Base-by-base conservation (phyloP, 2,797 vertebrate genomes). In the Pipistrellus nathusii region DNA sequence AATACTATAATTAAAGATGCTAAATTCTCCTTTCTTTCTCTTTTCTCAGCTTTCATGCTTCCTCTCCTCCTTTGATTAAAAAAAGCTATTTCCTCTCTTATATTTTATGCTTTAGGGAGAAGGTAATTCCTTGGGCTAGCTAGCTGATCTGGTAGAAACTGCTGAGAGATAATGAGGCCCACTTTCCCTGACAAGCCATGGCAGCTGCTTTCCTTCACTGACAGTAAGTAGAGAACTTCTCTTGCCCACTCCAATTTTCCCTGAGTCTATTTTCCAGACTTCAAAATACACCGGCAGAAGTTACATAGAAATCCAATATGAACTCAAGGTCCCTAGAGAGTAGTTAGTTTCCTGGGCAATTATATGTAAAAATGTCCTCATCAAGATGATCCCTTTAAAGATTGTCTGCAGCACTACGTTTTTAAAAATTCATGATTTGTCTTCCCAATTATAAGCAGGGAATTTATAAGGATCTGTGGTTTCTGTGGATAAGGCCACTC, bases 301-400 rank as follows among this genome's bases (percentile, higher is more conserved):
- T 95, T 90, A 92, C 55, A 92, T 5, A 92, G 91, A 44, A 93
- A 93, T 96, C 46, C 89, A 85, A 38, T 84, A 92, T 89, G 88
- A 96, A 94, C 77, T 90, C 66, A 66, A 77, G 32, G 84, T 95
- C 93, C 73, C 90, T 76, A 87, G 91, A 91, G 55, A 95, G 81
- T 91, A 93, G 71, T 91, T 94, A 81, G 77, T 80, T 97, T 96
- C 84, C 72, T 89, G 32, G 55, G 72, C 92, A 96, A 95, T 96
- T 97, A 91, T 84, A 87, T 89, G 69, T 94, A 89, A 96, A 97
- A 96, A 96, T 87, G 83, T 91, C 51, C 85, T 96, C 77, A 95
- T 94, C 76, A 85, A 64, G 53, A 96, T 92, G 88, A 90, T 89
- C 94, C 55, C 46, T 91, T 88, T 86, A 87, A 93, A 94, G 55